phyloP scores from a whole-genome alignment of 2,797 vertebrate genomes.

The Odontamblyopus rebecca region DNA sequence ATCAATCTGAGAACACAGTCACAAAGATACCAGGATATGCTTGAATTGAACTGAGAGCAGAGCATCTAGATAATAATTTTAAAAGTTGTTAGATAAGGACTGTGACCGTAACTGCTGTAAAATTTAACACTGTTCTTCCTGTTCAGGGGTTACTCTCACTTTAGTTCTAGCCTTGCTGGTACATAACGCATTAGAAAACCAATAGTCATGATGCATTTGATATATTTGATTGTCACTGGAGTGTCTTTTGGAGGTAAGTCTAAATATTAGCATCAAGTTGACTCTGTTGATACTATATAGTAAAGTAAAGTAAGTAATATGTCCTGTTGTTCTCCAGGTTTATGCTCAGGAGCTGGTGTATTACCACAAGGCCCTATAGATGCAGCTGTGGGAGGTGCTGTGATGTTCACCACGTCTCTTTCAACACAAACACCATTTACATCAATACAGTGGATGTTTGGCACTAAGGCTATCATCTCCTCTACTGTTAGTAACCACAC shows the following conservation, averaged over 20 bases:
- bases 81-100: not conserved
- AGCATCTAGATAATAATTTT: not conserved
- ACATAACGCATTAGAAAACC: not conserved
- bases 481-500: not conserved
- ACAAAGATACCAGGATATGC: not conserved
- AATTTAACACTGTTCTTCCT: constrained; percentile 1
- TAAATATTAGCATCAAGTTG: not conserved
- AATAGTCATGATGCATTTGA: not conserved
- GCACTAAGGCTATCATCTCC: not conserved
- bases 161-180: not conserved
- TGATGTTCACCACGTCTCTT: constrained; percentile 20
- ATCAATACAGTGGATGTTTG: not conserved
- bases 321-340: constrained; percentile 43
- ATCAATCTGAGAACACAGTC: not conserved
- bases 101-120: not conserved
- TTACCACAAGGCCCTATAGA: constrained; percentile 30
- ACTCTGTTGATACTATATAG: not conserved
- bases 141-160: not conserved
- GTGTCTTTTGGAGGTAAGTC: constrained; percentile 5
- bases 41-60: not conserved
- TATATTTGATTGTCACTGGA: not conserved
- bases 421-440: accelerated
- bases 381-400: constrained; percentile 8
- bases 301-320: not conserved
- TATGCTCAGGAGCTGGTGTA: constrained; percentile 28